A percentile compares a stretch with the other conserved stretches of the same genome.
These are phyloP conservation scores for Podarcis raffonei DNA, from an alignment of 2,113 vertebrate species.

Conservation along the genomic window DNA sequence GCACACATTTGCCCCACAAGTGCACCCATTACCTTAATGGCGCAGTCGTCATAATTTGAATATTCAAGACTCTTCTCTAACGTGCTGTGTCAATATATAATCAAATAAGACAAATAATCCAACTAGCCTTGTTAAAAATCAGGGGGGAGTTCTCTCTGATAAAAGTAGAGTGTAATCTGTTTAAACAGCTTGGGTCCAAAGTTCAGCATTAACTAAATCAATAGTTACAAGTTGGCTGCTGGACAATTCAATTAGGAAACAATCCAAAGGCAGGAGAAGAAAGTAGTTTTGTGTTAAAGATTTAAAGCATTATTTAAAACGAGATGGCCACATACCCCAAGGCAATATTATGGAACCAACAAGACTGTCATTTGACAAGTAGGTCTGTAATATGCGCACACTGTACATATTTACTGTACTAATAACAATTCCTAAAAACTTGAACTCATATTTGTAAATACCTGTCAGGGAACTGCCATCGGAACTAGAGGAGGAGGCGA, in stretches of 20 bases:
- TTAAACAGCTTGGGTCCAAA: conserved; percentile 66
- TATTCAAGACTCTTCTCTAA: conserved; percentile 33
- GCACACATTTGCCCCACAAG: background rate
- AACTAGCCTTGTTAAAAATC: conserved; percentile 55
- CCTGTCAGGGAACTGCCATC: no score
- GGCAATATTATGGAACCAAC: background rate
- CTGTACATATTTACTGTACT: background rate
- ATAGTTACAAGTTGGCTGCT: conserved; percentile 19
- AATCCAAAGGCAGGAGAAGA: background rate
- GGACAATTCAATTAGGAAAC: conserved; percentile 17
- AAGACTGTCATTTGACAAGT: background rate
- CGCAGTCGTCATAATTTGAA: background rate
- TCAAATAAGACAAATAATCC: conserved; percentile 56
- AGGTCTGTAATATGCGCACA: background rate
- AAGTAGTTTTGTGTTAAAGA: conserved; percentile 6
- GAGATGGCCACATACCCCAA: background rate
- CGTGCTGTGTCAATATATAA: conserved; percentile 41
- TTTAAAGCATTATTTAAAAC: background rate
- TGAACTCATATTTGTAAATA: background rate
- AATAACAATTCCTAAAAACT: background rate
- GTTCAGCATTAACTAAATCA: conserved; percentile 64
- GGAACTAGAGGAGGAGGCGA: no score
- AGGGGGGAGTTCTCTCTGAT: conserved; percentile 62
- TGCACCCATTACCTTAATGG: background rate
- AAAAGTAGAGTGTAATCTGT: conserved; percentile 61